phyloP scores from a whole-genome alignment of 2,797 vertebrate species.

The Gambelia wislizenii region DNA sequence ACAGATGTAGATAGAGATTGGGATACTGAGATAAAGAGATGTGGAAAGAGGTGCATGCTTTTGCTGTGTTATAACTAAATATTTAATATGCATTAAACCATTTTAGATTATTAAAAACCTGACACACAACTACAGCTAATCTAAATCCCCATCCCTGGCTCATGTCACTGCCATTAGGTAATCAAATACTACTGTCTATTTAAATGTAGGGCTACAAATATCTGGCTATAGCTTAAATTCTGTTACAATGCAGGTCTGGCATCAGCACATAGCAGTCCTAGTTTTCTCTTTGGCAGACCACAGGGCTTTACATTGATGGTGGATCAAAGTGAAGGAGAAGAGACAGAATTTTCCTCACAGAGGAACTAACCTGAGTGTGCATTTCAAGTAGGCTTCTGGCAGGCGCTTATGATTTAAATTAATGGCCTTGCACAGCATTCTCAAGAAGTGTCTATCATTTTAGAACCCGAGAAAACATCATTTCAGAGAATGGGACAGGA shows the following conservation, averaged over 20 bases:
- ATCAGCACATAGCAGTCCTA: background rate
- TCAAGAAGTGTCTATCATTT: slow-evolving; percentile 50
- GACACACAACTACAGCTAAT: slow-evolving; percentile 43
- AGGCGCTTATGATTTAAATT: slow-evolving; percentile 30
- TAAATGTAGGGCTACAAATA: background rate
- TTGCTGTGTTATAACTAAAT: too few species aligned
- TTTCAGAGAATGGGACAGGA: background rate
- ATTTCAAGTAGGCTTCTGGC: slow-evolving; percentile 50
- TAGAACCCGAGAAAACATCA: slow-evolving; percentile 52
- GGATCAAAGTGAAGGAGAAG: background rate
- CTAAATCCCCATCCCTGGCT: slow-evolving; percentile 13
- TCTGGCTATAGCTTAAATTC: slow-evolving; percentile 21
- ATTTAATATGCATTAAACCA: too few species aligned
- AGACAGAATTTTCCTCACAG: slow-evolving; percentile 30
- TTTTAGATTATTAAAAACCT: too few species aligned
- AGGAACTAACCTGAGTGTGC: background rate
- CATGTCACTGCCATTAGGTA: slow-evolving; percentile 1
- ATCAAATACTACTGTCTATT: slow-evolving; percentile 20
- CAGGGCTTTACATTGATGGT: slow-evolving; percentile 1
- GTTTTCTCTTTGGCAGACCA: slow-evolving; percentile 13
- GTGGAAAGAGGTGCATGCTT: too few species aligned
- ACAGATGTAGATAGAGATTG: too few species aligned
- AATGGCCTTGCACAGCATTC: slow-evolving; percentile 30
- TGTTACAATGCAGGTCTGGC: slow-evolving; percentile 13
- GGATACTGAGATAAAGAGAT: too few species aligned